phyloP scores from a whole-genome alignment of 2,797 vertebrate genomes.

The Falco peregrinus region DNA sequence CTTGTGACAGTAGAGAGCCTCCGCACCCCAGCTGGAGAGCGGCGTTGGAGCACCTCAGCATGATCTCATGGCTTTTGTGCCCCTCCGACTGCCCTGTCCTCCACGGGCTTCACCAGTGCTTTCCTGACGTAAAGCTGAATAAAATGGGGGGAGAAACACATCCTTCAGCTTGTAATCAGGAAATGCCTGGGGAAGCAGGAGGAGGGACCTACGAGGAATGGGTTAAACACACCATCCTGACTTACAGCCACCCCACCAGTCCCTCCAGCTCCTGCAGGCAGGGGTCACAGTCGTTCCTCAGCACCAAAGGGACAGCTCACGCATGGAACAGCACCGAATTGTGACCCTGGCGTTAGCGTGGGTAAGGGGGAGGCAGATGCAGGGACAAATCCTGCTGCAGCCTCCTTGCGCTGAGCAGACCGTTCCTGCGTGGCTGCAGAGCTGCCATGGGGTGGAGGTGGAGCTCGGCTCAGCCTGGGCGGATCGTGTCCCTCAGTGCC shows the following conservation, averaged over 20 bases:
- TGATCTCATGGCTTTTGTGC: neutral
- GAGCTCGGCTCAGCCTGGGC: neutral
- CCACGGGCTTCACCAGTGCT: neutral
- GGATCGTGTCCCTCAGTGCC: rapidly evolving
- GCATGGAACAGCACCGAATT: rapidly evolving
- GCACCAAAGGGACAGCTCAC: neutral
- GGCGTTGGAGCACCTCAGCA: neutral
- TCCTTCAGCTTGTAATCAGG: neutral
- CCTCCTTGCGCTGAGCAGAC: rapidly evolving
- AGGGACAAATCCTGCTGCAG: neutral
- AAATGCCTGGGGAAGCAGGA: neutral
- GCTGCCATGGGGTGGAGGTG: neutral
- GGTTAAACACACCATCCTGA: neutral
- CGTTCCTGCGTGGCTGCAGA: rapidly evolving
- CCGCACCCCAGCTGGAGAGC: neutral
- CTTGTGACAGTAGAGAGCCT: neutral
- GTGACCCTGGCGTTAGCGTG: rapidly evolving
- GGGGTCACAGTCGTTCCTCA: neutral
- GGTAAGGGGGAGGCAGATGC: rapidly evolving
- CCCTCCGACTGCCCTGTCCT: neutral
- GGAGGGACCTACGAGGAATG: neutral
- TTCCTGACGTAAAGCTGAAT: neutral
- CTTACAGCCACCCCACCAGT: neutral
- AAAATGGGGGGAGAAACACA: neutral
- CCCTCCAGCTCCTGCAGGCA: neutral